Conservation (phyloP, 2,797 vertebrate genomes). For the Limosa lapponica region DNA sequence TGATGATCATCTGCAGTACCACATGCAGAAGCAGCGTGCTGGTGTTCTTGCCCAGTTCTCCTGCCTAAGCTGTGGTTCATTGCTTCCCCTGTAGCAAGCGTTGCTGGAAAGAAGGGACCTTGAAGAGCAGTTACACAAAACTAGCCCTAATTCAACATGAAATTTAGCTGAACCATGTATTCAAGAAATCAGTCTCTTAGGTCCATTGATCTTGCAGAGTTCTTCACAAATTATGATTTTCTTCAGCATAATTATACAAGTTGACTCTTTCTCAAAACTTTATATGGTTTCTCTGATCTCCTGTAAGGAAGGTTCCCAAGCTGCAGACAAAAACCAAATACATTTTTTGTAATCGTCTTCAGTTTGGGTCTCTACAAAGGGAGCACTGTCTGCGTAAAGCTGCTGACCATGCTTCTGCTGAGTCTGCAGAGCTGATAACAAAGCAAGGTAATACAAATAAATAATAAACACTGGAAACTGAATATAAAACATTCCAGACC, state of each 20-base stretch:
- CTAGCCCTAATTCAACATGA: background rate
- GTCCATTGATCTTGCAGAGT: background rate
- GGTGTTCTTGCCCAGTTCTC: background rate
- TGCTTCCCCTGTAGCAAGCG: background rate
- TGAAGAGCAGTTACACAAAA: background rate
- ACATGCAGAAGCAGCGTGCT: fast-evolving
- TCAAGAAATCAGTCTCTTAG: background rate
- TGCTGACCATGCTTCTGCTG: background rate
- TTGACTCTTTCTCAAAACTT: background rate
- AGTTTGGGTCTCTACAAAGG: constrained; percentile 18
- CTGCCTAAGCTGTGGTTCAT: background rate
- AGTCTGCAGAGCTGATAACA: constrained; percentile 7
- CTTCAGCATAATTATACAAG: background rate
- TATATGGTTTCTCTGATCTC: background rate
- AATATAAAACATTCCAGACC: background rate
- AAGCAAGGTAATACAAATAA: constrained; percentile 41
- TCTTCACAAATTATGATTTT: background rate
- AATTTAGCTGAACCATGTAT: background rate
- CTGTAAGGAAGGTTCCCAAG: background rate
- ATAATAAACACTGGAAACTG: constrained; percentile 9
- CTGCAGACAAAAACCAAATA: background rate
- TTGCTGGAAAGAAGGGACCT: background rate
- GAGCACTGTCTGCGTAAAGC: background rate
- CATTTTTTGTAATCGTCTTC: background rate
- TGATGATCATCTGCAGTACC: background rate